Evolutionary conservation across 2,113 vertebrate genomes (phyloP), one percentile per base, ranked within the genome.

Genomic region (Chloropsis cyanopogon): DNA sequence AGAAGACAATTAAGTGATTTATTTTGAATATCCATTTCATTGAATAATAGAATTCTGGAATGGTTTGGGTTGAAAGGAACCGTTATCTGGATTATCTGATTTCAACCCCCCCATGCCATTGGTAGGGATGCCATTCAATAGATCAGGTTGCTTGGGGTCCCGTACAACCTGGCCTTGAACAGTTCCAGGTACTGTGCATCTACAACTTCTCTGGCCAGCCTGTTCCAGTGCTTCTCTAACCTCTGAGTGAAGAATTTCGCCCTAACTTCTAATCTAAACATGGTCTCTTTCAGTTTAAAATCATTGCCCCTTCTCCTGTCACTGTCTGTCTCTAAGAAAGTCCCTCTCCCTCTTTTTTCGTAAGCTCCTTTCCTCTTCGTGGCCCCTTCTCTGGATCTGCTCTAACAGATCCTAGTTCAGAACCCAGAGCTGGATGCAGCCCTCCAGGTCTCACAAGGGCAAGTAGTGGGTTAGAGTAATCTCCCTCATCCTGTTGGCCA

Each of bases 101-200:
- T 60, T 66, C 39, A 68, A n/a, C 2, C 3, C 1, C 1, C 4
- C 11, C 10, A 8, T 53, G 29, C 9, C 24, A n/a, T 60, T 60
- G 16, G 7, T 53, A n/a, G 9, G 14, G 20, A n/a, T 41, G 28
- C 8, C 5, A 11, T 54, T 41, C 41, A 22, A 14, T 18, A 41
- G 13, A 25, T 46, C 20, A 14, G 11, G 23, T 53, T 66, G 15
- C 28, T 73, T 5, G 20, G 5, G 7, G 6, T 28, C 13, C 37
- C 39, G 46, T 24, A 39, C 3, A 73, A 28, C 6, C 26, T 52
- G 10, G 8, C 10, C 33, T 59, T n/a, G 28, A 82, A 29, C 16
- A 8, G 4, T 52, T 66, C 23, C 28, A 44, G 37, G 14, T 65
- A 3, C 19, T 26, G 22, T 22, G 22, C 18, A 52, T n/a, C 33